Evolutionary conservation across 2,888 invertebrate genomes (phyloP), one percentile per base, ranked within the genome.

Genomic region (Heliconius sara): DNA sequence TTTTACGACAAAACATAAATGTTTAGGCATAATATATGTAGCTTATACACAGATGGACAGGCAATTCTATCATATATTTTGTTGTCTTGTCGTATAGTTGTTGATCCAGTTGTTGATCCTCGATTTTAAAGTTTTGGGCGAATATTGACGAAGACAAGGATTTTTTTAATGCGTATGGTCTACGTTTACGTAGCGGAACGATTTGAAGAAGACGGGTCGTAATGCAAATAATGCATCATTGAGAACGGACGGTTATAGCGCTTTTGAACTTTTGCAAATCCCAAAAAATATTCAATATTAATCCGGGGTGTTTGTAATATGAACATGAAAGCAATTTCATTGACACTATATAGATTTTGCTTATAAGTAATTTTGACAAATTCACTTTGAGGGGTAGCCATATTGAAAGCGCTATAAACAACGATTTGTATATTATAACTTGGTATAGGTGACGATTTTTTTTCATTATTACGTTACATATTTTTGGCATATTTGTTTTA

Each of bases 401-500:
- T 19, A n/a, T 68, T 68, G 16, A 12, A 68, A 68, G 43, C 68
- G 68, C n/a, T 68, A 25, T 22, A 13, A 22, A 68, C 22, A 34
- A 39, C 12, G 43, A 39, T 68, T 68, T 43, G 43, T 43, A 25
- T 70, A 43, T 25, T 70, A 16, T 70, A 70, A 70, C 70, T 43
- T 70, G 70, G 70, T 70, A 70, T 70, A 43, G 43, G 70, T 77
- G 78, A 81, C 57, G 78, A 79, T 83, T 78, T 27, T 68, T 27
- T 68, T 68, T 74, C 80, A 74, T 78, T 79, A 79, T 77, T 77
- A 82, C 81, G 72, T 83, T 80, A 76, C 77, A 82, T 78, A 65
- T 27, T 81, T 79, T 84, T 83, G 84, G 84, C 83, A 83, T 84
- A 85, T 79, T 85, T 87, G 83, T 83, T 80, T 83, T 86, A 87